These are phyloP conservation scores for Acanthosepion lycidas DNA, from an alignment of 2,888 invertebrate genomes.

Conservation along the genomic window DNA sequence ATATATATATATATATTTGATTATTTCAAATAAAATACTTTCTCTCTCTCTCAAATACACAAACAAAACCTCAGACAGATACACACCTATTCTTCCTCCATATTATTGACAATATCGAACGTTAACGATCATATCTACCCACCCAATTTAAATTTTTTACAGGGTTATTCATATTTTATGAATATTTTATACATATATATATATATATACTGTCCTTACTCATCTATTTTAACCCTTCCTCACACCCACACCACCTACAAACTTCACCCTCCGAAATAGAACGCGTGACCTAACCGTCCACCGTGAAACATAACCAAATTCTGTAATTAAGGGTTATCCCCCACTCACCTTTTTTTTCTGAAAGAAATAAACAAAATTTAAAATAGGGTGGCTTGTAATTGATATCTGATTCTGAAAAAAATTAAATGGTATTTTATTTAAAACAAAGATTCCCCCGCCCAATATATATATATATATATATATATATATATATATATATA, in stretches of 20 bases:
- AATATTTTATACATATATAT: no score
- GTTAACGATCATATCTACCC: no score
- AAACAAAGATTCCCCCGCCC: no score
- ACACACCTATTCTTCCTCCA: no score
- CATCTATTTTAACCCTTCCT: neutral
- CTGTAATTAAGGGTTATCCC: neutral
- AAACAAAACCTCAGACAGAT: no score
- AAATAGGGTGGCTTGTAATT: neutral
- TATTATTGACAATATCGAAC: no score
- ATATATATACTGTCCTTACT: neutral
- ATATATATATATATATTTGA: neutral
- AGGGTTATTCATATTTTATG: neutral
- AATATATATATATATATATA: neutral
- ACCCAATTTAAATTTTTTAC: neutral
- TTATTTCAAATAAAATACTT: no score
- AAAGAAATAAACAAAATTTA: neutral
- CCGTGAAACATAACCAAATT: neutral
- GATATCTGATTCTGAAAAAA: neutral
- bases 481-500: neutral
- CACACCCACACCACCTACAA: neutral
- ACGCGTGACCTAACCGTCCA: constrained; percentile 21
- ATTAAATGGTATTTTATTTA: no score
- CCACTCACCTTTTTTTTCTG: no score
- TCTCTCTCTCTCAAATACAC: no score
- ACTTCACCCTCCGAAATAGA: neutral